Conservation (phyloP, 2,113 vertebrate species). For the Chauna torquata region DNA sequence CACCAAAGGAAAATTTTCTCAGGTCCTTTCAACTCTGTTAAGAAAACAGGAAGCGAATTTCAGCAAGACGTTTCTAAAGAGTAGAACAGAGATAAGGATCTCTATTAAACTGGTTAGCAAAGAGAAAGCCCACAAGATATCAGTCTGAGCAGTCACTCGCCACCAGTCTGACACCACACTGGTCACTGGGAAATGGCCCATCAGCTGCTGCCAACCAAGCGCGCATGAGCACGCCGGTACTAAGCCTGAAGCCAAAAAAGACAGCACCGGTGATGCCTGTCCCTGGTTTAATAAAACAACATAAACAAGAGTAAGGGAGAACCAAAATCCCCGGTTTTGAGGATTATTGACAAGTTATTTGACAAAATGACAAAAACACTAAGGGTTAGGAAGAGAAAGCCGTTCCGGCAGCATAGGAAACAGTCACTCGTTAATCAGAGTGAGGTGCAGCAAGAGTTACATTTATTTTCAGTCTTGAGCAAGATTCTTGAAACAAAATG, state of each 20-base stretch:
- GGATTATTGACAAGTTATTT: not conserved
- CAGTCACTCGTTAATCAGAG: not conserved
- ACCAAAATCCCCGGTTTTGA: not conserved
- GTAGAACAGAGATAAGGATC: not conserved
- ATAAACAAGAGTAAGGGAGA: not conserved
- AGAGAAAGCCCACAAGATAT: not conserved
- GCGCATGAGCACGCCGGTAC: fast-evolving
- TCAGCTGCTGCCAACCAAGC: not conserved
- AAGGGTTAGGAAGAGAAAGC: not conserved
- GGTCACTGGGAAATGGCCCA: not conserved
- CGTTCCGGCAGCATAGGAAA: fast-evolving
- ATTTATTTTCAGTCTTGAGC: not conserved
- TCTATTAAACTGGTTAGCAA: not conserved
- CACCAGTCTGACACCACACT: not conserved
- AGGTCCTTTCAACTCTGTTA: slow-evolving; percentile 23
- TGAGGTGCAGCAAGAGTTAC: not conserved
- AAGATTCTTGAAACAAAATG: not conserved
- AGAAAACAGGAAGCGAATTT: slow-evolving; percentile 51
- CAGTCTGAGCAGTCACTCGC: not conserved
- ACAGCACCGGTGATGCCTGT: not conserved
- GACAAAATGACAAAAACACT: not conserved
- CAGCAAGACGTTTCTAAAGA: slow-evolving; percentile 13
- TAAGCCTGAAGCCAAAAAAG: not conserved
- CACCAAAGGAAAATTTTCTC: slow-evolving; percentile 35
- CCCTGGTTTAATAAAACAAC: not conserved